phyloP scores from a whole-genome alignment of 2,888 invertebrate genomes.

The Eupithecia vulgata region DNA sequence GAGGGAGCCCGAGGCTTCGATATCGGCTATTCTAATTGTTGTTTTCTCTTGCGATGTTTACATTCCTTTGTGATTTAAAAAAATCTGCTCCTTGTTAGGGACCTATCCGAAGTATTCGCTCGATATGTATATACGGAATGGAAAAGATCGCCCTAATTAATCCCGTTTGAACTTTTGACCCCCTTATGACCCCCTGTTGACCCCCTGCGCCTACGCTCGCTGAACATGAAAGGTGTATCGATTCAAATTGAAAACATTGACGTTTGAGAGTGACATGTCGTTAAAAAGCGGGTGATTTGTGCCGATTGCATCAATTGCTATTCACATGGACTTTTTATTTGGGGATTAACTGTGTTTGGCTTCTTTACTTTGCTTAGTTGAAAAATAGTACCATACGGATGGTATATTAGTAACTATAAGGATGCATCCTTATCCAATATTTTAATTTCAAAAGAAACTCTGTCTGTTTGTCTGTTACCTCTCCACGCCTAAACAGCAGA shows the following conservation, averaged over 20 bases:
- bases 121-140: conserved; percentile 50
- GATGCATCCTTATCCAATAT: too few relatives aligned
- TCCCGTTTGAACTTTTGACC: conserved; percentile 65
- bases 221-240: conserved; percentile 59
- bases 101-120: conserved; percentile 41
- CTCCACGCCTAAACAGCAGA: too few relatives aligned
- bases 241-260: conserved; percentile 78
- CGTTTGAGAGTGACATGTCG: conserved; percentile 64
- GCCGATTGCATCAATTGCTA: conserved; percentile 50
- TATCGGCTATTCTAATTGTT: conserved; percentile 83
- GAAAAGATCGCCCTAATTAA: conserved; percentile 60
- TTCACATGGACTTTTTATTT: neutral
- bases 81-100: conserved; percentile 56
- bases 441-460: too few relatives aligned
- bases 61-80: conserved; percentile 70
- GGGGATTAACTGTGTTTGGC: neutral
- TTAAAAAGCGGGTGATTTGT: conserved; percentile 56
- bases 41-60: conserved; percentile 76
- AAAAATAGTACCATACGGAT: neutral
- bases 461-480: too few relatives aligned
- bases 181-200: conserved; percentile 58
- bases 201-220: conserved; percentile 47
- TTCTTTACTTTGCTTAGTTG: neutral
- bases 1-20: conserved; percentile 73
- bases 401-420: too few relatives aligned